Conservation (phyloP, 1,140 invertebrate genomes). For the Ctenoplectra terminalis region DNA sequence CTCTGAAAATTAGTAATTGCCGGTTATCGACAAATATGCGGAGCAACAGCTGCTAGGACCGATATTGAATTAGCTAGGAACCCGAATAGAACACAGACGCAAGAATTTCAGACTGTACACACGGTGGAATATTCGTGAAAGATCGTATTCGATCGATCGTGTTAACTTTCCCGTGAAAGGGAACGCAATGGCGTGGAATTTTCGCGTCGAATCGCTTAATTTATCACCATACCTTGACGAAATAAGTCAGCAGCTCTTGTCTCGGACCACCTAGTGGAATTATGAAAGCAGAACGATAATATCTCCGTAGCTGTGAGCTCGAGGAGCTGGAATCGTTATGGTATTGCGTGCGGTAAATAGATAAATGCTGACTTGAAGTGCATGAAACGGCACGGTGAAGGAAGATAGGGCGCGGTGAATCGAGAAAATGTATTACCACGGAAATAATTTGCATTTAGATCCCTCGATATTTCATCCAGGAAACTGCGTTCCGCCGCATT, state of each 20-base stretch:
- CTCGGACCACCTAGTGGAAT: constrained; percentile 8
- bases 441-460: constrained; percentile 55
- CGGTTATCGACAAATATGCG: constrained; percentile 31
- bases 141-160: not conserved
- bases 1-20: constrained; percentile 35
- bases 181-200: not conserved
- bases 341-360: constrained; percentile 51
- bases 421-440: constrained; percentile 50
- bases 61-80: constrained; percentile 26
- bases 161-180: too few species aligned
- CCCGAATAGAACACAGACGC: not conserved
- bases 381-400: constrained; percentile 34
- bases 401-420: constrained; percentile 37
- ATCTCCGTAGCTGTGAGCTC: constrained; percentile 19
- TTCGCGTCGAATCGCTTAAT: not conserved
- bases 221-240: not conserved
- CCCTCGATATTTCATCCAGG: constrained; percentile 8
- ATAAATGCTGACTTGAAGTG: constrained; percentile 50
- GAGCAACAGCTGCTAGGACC: constrained; percentile 8
- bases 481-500: not conserved
- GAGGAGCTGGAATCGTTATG: constrained; percentile 20
- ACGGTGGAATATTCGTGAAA: not conserved
- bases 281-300: constrained; percentile 36
- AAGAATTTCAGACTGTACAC: not conserved
- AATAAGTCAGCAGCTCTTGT: constrained; percentile 35